Evolutionary conservation across 2,888 invertebrate genomes (phyloP).

Genomic region (Nemotelus nigrinus): DNA sequence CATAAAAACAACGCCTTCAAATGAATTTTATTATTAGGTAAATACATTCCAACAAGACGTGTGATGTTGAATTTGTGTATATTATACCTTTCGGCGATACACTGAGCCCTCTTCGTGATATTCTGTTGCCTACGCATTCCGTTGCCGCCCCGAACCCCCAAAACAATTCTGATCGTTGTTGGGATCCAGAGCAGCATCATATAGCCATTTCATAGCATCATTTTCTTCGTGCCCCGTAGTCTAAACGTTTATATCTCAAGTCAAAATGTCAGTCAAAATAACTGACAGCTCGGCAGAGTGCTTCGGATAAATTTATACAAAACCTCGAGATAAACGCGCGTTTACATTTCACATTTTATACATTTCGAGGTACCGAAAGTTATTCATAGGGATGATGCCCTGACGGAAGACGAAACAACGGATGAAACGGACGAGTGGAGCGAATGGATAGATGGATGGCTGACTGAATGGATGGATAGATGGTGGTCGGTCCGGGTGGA

Average conservation of each 20-base stretch:
- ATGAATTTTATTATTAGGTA: constrained; percentile 35
- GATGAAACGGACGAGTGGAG: neutral
- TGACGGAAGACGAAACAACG: neutral
- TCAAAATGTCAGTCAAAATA: constrained; percentile 63
- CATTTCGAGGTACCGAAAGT: constrained; percentile 28
- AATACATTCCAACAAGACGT: constrained; percentile 34
- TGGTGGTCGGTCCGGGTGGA: constrained; percentile 1
- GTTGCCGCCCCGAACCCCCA: neutral
- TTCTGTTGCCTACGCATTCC: neutral
- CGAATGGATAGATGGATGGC: constrained; percentile 20
- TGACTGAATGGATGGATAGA: constrained; percentile 12
- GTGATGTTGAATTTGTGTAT: constrained; percentile 32
- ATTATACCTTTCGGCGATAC: constrained; percentile 40
- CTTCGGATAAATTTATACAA: constrained; percentile 55
- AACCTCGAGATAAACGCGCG: constrained; percentile 38
- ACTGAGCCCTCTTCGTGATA: neutral
- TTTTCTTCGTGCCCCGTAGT: constrained; percentile 51
- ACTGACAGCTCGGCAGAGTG: constrained; percentile 61
- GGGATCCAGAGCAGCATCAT: constrained; percentile 13
- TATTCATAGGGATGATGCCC: constrained; percentile 26
- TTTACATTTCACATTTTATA: constrained; percentile 44
- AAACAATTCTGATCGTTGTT: neutral
- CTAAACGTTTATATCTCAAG: constrained; percentile 59
- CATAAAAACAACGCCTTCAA: constrained; percentile 8
- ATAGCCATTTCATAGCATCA: constrained; percentile 52